These are phyloP conservation scores for Synaphobranchus kaupii DNA, from an alignment of 2,797 vertebrate genomes.

Conservation along the genomic window DNA sequence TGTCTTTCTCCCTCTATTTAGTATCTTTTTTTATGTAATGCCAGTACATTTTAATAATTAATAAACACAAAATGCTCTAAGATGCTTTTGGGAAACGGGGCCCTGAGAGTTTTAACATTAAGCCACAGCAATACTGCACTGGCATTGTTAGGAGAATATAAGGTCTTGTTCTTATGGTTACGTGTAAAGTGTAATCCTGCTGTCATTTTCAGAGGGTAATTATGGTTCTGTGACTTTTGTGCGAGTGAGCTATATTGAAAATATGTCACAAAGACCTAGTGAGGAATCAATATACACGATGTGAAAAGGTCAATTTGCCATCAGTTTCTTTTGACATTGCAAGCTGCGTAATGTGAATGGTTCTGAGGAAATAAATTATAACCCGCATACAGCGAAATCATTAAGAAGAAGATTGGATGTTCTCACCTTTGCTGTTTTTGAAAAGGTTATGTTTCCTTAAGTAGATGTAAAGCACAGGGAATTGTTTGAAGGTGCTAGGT, in stretches of 20 bases:
- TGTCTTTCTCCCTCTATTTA: too few relatives aligned
- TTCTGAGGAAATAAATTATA: conserved; percentile 24
- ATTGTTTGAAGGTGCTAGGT: neutral
- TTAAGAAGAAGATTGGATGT: conserved; percentile 17
- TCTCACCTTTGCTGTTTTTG: neutral
- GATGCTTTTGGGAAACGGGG: too few relatives aligned
- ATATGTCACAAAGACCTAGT: conserved; percentile 30
- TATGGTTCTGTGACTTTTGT: conserved; percentile 26
- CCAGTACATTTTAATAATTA: too few relatives aligned
- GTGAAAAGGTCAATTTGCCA: conserved; percentile 33
- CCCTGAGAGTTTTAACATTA: too few relatives aligned
- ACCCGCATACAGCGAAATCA: conserved; percentile 30
- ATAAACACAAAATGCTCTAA: too few relatives aligned
- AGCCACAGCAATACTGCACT: too few relatives aligned
- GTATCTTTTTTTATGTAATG: too few relatives aligned
- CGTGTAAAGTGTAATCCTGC: neutral
- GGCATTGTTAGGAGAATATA: too few relatives aligned
- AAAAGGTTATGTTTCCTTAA: neutral
- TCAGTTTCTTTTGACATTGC: conserved; percentile 27
- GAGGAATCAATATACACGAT: conserved; percentile 39
- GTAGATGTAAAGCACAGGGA: neutral
- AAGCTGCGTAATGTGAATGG: conserved; percentile 30
- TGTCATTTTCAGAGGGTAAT: conserved; percentile 10
- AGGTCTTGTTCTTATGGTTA: neutral
- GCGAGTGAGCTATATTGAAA: conserved; percentile 35